These are phyloP conservation scores for Apodemia zela DNA, from an alignment of 2,888 invertebrate species.

Conservation along the genomic window DNA sequence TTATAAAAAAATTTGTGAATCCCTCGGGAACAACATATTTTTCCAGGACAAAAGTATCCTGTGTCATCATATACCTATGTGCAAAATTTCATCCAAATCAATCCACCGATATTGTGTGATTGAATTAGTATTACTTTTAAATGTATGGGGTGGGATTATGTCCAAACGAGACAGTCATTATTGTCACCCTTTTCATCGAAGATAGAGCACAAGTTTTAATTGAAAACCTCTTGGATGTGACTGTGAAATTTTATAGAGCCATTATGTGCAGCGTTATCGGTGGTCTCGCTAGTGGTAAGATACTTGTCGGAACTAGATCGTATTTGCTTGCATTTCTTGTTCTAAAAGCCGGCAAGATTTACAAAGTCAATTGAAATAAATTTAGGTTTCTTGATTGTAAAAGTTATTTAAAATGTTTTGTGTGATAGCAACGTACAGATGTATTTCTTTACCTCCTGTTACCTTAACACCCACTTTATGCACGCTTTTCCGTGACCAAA, in stretches of 20 bases:
- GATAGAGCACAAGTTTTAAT: slow-evolving; percentile 57
- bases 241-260: slow-evolving; percentile 53
- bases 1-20: too few relatives aligned
- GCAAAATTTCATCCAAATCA: too few relatives aligned
- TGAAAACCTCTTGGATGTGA: slow-evolving; percentile 53
- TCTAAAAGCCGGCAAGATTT: slow-evolving; percentile 3
- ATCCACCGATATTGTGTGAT: too few relatives aligned
- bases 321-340: slow-evolving; percentile 24
- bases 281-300: slow-evolving; percentile 27
- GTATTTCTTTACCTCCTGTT: too few relatives aligned
- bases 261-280: slow-evolving; percentile 49
- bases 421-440: too few relatives aligned
- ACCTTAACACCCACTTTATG: too few relatives aligned
- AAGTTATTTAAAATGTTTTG: too few relatives aligned
- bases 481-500: too few relatives aligned
- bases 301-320: slow-evolving; percentile 22
- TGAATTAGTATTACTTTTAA: too few relatives aligned
- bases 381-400: neutral
- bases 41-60: too few relatives aligned
- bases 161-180: neutral
- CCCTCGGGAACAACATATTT: too few relatives aligned
- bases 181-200: slow-evolving; percentile 40
- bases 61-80: too few relatives aligned
- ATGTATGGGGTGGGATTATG: neutral
- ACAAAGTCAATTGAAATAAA: neutral